A percentile compares a stretch with the other conserved stretches of the same genome.
Conservation (phyloP, 2,113 vertebrate species). For the Ailurus styani region DNA sequence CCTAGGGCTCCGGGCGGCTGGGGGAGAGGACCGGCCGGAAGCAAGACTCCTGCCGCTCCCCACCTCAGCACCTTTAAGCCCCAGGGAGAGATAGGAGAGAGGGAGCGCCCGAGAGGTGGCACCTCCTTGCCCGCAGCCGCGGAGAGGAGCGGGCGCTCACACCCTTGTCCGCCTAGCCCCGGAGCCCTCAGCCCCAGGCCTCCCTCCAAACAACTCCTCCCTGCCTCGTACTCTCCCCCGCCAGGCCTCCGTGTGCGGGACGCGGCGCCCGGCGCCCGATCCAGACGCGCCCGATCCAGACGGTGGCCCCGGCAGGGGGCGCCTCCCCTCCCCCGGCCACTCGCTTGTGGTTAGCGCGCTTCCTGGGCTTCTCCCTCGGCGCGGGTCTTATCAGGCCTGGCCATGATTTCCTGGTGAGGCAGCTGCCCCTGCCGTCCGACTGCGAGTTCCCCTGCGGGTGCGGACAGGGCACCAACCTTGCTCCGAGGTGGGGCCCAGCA, state of each 20-base stretch:
- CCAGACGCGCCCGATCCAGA: neutral
- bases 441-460: neutral
- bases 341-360: neutral
- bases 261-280: accelerated
- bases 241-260: neutral
- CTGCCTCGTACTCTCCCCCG: neutral
- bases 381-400: neutral
- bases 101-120: no score
- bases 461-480: neutral
- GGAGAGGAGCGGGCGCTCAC: neutral
- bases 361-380: neutral
- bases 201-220: neutral
- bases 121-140: neutral
- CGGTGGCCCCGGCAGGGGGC: neutral
- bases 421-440: neutral
- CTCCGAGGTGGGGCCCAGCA: neutral
- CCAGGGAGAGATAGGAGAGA: neutral
- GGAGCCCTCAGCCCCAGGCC: neutral
- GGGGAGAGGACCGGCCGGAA: neutral
- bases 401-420: conserved; percentile 22
- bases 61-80: no score
- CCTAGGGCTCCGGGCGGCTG: neutral
- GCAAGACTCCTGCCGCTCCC: neutral
- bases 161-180: no score
- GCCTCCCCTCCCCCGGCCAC: neutral